Conservation (phyloP, 2,888 invertebrate genomes). For the Nephrotoma flavescens region DNA sequence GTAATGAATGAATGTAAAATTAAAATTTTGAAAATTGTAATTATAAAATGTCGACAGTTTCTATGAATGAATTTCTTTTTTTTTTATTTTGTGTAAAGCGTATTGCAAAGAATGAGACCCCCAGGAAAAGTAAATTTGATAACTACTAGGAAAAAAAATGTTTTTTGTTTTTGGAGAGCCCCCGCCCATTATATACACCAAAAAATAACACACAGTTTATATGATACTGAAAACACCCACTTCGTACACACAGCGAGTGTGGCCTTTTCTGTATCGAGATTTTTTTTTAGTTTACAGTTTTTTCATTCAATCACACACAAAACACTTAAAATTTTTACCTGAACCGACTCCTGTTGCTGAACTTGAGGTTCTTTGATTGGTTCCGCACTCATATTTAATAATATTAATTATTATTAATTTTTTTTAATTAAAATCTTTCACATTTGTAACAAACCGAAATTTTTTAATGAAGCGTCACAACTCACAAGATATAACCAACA, state of each 20-base stretch:
- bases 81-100: background rate
- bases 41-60: background rate
- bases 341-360: background rate
- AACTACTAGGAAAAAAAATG: background rate
- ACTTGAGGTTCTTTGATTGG: background rate
- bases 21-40: background rate
- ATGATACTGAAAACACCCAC: constrained; percentile 13
- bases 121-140: background rate
- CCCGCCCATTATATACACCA: constrained; percentile 13
- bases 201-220: constrained; percentile 7
- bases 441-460: background rate
- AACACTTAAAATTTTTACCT: background rate
- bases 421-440: background rate
- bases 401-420: background rate
- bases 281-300: constrained; percentile 5
- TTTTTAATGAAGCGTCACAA: background rate
- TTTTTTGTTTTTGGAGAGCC: constrained; percentile 9
- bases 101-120: background rate
- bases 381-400: background rate
- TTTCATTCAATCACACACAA: background rate
- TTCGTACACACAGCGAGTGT: constrained; percentile 10
- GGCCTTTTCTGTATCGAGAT: constrained; percentile 9
- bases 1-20: background rate
- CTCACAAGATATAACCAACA: background rate
- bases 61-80: background rate